A percentile compares a stretch with the other conserved stretches of the same genome.
phyloP scores from a whole-genome alignment of 35 echinoderm and acorn worm genomes.

The Nesometra sesokonis region DNA sequence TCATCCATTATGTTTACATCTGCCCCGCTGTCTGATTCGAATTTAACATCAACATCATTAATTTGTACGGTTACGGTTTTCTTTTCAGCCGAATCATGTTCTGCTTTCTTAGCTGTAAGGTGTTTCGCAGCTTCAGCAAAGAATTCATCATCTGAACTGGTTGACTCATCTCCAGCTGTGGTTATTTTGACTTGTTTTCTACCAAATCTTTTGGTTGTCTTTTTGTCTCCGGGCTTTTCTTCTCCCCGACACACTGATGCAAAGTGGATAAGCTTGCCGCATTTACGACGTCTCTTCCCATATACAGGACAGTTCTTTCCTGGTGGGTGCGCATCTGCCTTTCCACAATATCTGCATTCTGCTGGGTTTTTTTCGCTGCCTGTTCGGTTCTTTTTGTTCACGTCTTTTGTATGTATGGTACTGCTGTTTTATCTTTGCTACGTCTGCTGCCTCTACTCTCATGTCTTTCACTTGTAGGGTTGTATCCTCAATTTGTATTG shows the following conservation, averaged over 20 bases:
- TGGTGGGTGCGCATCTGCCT: background rate
- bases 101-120: background rate
- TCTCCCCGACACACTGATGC: conserved; percentile 19
- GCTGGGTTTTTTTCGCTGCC: background rate
- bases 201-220: background rate
- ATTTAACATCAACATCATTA: background rate
- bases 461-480: conserved; percentile 21
- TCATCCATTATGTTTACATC: too few relatives aligned
- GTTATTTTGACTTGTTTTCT: conserved; percentile 20
- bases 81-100: background rate
- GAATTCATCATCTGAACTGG: conserved; percentile 20
- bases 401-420: background rate
- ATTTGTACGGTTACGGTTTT: background rate
- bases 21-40: conserved; percentile 9
- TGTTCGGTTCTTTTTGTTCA: background rate
- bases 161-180: background rate
- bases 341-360: conserved; percentile 39
- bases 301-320: conserved; percentile 36
- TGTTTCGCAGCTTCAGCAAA: conserved; percentile 1
- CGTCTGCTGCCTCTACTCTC: background rate
- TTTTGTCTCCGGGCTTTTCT: background rate
- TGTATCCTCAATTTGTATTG: conserved; percentile 33
- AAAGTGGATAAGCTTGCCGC: conserved; percentile 29
- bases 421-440: background rate
- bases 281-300: conserved; percentile 27